Evolutionary conservation across 2,797 vertebrate genomes (phyloP).

Genomic region (Sebastes taczanowskii): DNA sequence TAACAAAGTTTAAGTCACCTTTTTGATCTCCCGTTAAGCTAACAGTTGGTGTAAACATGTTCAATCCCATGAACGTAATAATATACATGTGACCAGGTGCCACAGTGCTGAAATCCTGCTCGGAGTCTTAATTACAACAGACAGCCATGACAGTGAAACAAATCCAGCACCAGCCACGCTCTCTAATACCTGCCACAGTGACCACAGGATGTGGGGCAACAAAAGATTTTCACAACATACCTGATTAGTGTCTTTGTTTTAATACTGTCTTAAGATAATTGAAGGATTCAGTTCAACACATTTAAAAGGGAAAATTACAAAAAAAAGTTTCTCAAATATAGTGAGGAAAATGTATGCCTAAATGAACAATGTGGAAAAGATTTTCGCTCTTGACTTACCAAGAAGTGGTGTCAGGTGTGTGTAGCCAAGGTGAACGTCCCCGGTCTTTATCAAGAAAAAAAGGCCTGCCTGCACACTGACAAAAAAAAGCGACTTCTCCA

Average conservation of each 20-base stretch:
- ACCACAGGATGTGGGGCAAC: constrained; percentile 12
- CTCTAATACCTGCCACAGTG: constrained; percentile 23
- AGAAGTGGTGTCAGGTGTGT: constrained; percentile 16
- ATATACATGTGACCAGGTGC: constrained; percentile 47
- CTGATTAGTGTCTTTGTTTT: constrained; percentile 9
- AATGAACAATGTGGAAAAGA: background rate
- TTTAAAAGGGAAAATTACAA: background rate
- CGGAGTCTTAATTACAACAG: constrained; percentile 61
- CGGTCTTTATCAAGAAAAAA: background rate
- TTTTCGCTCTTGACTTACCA: background rate
- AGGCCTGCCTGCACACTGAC: background rate
- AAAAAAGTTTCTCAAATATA: background rate
- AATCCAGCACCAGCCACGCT: constrained; percentile 24
- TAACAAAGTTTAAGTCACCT: constrained; percentile 67
- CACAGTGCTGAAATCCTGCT: constrained; percentile 33
- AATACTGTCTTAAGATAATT: background rate
- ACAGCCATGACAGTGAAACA: constrained; percentile 52
- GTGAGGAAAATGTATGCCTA: background rate
- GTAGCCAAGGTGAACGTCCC: background rate
- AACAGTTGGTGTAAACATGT: constrained; percentile 72
- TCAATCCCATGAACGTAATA: constrained; percentile 73
- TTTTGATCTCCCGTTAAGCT: constrained; percentile 65
- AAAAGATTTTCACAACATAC: constrained; percentile 12
- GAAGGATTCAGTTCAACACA: background rate
- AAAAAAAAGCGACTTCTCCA: background rate